phyloP scores from a whole-genome alignment of 2,113 vertebrate species.

The Phalacrocorax aristotelis region DNA sequence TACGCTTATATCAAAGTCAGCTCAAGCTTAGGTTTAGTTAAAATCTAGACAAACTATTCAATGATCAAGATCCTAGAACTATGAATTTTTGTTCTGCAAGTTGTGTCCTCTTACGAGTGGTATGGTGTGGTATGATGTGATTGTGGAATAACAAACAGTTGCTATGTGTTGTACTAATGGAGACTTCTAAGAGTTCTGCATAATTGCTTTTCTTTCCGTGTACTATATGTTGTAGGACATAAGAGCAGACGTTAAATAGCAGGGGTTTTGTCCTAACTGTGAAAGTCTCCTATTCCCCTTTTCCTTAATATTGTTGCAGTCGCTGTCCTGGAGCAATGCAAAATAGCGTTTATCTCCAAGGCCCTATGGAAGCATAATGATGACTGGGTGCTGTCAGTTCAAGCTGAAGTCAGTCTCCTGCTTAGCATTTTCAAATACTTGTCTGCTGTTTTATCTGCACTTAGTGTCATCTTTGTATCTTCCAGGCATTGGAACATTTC shows the following conservation, averaged over 20 bases:
- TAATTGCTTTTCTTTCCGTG: accelerated
- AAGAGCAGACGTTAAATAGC: not conserved
- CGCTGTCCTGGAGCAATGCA: not conserved
- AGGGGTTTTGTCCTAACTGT: not conserved
- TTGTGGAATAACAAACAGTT: not conserved
- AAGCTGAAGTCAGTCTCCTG: not conserved
- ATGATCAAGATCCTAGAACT: not conserved
- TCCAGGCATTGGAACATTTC: not conserved
- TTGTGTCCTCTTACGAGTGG: not conserved
- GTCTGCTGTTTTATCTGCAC: not conserved
- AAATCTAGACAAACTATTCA: not conserved
- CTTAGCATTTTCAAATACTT: not conserved
- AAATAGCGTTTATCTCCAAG: accelerated
- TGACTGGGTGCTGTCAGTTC: not conserved
- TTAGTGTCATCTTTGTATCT: not conserved
- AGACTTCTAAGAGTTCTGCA: not conserved
- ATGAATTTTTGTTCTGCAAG: not conserved
- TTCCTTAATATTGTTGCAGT: not conserved
- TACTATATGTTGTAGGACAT: not conserved
- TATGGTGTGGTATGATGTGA: accelerated
- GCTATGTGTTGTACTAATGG: not conserved
- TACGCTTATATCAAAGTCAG: not conserved
- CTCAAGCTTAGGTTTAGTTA: not conserved
- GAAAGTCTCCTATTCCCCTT: not conserved
- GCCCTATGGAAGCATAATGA: accelerated